Conservation (phyloP, 1,140 invertebrate genomes). For the Zophobas morio region DNA sequence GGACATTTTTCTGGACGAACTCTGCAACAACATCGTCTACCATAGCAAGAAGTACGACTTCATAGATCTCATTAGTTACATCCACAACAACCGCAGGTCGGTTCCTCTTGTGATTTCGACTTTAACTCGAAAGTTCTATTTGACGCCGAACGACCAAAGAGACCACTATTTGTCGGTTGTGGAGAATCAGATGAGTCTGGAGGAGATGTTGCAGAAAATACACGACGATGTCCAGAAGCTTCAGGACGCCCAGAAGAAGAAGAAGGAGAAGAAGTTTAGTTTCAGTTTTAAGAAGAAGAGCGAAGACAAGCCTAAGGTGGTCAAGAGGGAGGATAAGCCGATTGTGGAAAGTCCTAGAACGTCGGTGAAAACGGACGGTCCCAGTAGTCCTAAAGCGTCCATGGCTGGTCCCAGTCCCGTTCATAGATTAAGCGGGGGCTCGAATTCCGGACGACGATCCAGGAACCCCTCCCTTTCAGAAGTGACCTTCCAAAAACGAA, state of each 20-base stretch:
- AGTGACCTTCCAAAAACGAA: too few relatives aligned
- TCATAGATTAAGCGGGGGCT: too few relatives aligned
- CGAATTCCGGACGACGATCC: too few relatives aligned
- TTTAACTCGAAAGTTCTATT: slow-evolving; percentile 19
- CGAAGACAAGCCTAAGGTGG: slow-evolving; percentile 10
- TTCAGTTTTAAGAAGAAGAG: slow-evolving; percentile 28
- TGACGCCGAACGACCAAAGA: slow-evolving; percentile 3
- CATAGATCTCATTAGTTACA: slow-evolving; percentile 6
- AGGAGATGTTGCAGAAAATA: not conserved
- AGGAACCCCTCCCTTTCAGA: too few relatives aligned
- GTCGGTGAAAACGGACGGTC: not conserved
- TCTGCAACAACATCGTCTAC: not conserved
- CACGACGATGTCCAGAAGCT: slow-evolving; percentile 7
- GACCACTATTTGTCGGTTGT: slow-evolving; percentile 10
- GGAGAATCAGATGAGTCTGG: not conserved
- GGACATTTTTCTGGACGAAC: not conserved
- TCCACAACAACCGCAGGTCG: not conserved
- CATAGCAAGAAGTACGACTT: slow-evolving; percentile 32
- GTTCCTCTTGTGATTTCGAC: slow-evolving; percentile 13
- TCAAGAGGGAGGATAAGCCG: not conserved
- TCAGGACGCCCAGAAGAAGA: slow-evolving; percentile 19
- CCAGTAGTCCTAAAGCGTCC: not conserved
- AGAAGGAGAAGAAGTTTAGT: slow-evolving; percentile 17
- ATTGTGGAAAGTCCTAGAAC: not conserved
- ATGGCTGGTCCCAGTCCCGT: not conserved